phyloP scores from a whole-genome alignment of 2,888 invertebrate species.

The Autographa gamma region DNA sequence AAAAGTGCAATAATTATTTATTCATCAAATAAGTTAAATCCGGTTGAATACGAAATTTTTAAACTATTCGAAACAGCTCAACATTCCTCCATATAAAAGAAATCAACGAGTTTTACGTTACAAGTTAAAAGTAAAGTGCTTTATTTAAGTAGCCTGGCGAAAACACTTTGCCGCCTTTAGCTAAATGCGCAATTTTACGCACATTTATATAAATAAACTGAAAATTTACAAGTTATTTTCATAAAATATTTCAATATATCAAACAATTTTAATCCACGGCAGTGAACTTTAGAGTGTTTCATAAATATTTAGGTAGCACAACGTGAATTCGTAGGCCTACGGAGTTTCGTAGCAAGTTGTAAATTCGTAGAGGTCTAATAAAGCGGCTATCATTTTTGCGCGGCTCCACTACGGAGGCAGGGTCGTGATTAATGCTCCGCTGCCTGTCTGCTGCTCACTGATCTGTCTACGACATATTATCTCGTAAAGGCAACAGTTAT shows the following conservation, averaged over 20 bases:
- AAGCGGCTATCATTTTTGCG: constrained; percentile 63
- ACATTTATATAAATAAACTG: background rate
- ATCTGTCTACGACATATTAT: constrained; percentile 36
- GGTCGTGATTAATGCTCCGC: constrained; percentile 64
- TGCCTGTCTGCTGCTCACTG: constrained; percentile 26
- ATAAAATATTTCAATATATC: constrained; percentile 9
- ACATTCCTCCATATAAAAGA: constrained; percentile 1
- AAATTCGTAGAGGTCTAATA: constrained; percentile 63
- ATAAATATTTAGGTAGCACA: constrained; percentile 33
- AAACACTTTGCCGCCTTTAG: constrained; percentile 66
- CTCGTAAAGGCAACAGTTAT: constrained; percentile 41
- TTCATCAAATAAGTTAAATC: background rate
- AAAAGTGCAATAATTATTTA: constrained; percentile 10
- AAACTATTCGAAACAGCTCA: background rate
- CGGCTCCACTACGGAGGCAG: constrained; percentile 50
- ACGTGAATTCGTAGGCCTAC: constrained; percentile 41
- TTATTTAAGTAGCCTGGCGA: constrained; percentile 45
- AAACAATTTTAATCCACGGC: background rate
- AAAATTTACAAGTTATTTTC: constrained; percentile 8
- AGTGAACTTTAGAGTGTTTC: background rate
- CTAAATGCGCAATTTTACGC: constrained; percentile 24
- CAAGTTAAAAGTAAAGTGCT: background rate
- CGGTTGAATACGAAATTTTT: background rate
- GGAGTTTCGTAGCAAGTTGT: constrained; percentile 66
- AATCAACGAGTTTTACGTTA: constrained; percentile 7